phyloP scores from a whole-genome alignment of 2,797 vertebrate genomes.

The Myoxocephalus aenaeus region DNA sequence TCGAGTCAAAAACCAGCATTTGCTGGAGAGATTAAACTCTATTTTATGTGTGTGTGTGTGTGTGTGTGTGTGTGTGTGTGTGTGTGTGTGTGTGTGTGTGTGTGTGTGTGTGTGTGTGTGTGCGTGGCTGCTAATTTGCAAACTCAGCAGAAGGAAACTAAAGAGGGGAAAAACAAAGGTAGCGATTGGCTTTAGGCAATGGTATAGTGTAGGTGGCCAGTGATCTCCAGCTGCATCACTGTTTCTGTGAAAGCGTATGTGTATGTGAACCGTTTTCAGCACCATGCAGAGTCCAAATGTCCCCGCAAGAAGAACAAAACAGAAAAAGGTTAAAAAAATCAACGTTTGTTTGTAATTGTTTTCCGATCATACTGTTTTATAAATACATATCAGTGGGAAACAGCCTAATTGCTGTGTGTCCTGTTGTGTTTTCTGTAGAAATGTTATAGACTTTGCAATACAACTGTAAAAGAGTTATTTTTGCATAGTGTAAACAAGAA shows the following conservation, averaged over 20 bases:
- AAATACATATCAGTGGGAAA: slow-evolving; percentile 19
- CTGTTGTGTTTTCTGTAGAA: slow-evolving; percentile 15
- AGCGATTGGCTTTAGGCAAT: slow-evolving; percentile 51
- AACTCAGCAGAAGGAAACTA: slow-evolving; percentile 61
- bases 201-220: slow-evolving; percentile 26
- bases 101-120: not conserved
- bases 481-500: not conserved
- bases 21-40: too few relatives aligned
- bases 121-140: slow-evolving; percentile 38
- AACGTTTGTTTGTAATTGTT: slow-evolving; percentile 19
- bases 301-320: slow-evolving; percentile 29
- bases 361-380: slow-evolving; percentile 38
- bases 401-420: slow-evolving; percentile 33
- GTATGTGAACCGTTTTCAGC: slow-evolving; percentile 23
- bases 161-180: slow-evolving; percentile 44
- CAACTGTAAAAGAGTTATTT: not conserved
- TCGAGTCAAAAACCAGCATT: too few relatives aligned
- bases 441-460: slow-evolving; percentile 7
- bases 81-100: not conserved
- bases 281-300: slow-evolving; percentile 29
- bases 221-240: slow-evolving; percentile 39
- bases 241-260: slow-evolving; percentile 12
- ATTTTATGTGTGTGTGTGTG: too few relatives aligned
- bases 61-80: too few relatives aligned
- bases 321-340: not conserved